phyloP scores from a whole-genome alignment of 2,113 vertebrate genomes.

The Mastomys natalensis region DNA sequence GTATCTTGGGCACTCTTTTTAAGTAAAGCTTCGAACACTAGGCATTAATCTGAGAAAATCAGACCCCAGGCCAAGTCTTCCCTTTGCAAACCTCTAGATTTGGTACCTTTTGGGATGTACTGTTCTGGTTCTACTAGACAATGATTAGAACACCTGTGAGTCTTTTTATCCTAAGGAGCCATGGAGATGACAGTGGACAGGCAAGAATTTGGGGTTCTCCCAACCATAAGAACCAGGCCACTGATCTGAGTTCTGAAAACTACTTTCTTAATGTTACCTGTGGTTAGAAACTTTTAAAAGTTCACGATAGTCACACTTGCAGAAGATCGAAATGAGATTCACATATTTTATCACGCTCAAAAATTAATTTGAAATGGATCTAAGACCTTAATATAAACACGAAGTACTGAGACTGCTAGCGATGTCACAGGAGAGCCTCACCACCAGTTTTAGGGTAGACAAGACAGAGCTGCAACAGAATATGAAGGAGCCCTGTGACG shows the following conservation, averaged over 20 bases:
- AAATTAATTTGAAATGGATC: not conserved
- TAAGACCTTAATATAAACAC: not conserved
- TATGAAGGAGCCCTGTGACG: not conserved
- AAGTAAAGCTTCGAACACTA: not conserved
- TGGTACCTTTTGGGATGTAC: not conserved
- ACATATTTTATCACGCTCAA: not conserved
- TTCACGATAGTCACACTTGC: too few relatives aligned
- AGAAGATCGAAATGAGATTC: not conserved
- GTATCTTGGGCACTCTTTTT: not conserved
- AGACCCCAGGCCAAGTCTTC: not conserved
- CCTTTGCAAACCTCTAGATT: not conserved
- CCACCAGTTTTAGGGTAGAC: not conserved
- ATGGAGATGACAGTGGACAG: not conserved
- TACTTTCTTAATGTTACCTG: not conserved
- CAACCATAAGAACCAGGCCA: not conserved
- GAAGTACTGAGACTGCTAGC: not conserved
- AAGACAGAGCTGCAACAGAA: not conserved
- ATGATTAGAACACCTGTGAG: not conserved
- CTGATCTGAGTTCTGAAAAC: not conserved
- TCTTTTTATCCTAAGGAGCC: not conserved
- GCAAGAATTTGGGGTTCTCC: not conserved
- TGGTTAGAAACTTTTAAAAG: not conserved
- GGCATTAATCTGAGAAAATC: not conserved
- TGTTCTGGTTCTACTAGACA: not conserved
- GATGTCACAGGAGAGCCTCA: not conserved